Evolutionary conservation across 2,113 vertebrate genomes (phyloP), one percentile per base, ranked within the genome.

Genomic region (Agelaius phoeniceus): DNA sequence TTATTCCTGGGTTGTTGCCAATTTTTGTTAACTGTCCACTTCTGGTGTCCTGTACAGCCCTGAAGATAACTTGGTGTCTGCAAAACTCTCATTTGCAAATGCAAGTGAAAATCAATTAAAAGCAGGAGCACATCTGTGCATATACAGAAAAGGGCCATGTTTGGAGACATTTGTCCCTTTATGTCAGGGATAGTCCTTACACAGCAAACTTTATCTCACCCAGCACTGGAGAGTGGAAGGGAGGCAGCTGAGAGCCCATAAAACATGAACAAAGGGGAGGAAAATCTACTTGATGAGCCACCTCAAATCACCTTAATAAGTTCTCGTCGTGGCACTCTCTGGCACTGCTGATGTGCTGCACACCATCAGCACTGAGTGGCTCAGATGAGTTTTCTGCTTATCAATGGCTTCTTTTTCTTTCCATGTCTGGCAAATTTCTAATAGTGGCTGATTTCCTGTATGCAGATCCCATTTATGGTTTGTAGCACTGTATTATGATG

Each of bases 361-460:
- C 90, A 80, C 88, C 92, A 84, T 84, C 85, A 92, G 93, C 92
- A 59, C 16, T 1, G 58, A 90, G 93, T 78, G 28, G 69, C 75
- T 65, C 85, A 86, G 90, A 94, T 85, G 95, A 96, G 88, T 94
- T 96, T 96, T 97, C 95, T 97, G 93, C 96, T 96, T 96, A 95
- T 96, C 95, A 95, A 87, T 87, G 88, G 73, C 80, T 96, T 96
- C 92, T 89, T 96, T 96, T 96, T 95, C 94, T 95, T 90, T 23
- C 35, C 11, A 6, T 81, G 92, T 86, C 88, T 96, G 95, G 95
- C 83, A 92, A 93, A 93, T 96, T 97, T 84, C 96, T 97, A 94
- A 94, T 94, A 92, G 96, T 72, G 85, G 88, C 51, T 97, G 96
- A 96, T 96, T 96, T 96, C 93, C 96, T 93, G 92, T 72, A 31